Evolutionary conservation across 2,888 invertebrate species (phyloP).

Genomic region (Stegana nigrithorax): DNA sequence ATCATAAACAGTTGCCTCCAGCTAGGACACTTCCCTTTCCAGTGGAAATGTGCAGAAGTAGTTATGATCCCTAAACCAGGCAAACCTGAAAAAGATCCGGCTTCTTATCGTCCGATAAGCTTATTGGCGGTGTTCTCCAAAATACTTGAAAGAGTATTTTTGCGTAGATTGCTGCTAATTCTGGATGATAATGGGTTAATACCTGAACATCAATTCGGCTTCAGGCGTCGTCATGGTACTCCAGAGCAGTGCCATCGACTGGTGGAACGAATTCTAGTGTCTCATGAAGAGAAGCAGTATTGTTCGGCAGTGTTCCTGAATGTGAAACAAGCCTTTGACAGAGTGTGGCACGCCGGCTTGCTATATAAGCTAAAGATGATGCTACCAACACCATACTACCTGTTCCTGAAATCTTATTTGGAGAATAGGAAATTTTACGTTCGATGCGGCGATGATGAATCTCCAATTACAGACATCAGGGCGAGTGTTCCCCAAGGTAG

Average conservation of each 20-base stretch:
- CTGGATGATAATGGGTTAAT: constrained; percentile 19
- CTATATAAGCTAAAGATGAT: background rate
- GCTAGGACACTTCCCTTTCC: constrained; percentile 7
- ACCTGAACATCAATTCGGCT: constrained; percentile 27
- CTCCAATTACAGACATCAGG: no score
- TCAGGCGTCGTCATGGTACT: constrained; percentile 18
- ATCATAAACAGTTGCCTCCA: constrained; percentile 6
- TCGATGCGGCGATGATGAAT: no score
- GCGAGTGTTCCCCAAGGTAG: no score
- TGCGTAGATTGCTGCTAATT: constrained; percentile 14
- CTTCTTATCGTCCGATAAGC: background rate
- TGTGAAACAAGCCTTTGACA: constrained; percentile 11
- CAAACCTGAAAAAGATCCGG: constrained; percentile 5
- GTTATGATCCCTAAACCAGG: background rate
- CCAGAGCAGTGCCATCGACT: constrained; percentile 21
- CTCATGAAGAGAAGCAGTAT: background rate
- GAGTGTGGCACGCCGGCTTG: background rate
- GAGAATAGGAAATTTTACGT: no score
- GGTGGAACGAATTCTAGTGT: background rate
- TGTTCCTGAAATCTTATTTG: background rate
- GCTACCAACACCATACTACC: background rate
- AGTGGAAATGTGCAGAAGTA: constrained; percentile 9
- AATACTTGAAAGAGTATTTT: constrained; percentile 12
- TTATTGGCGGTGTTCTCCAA: background rate
- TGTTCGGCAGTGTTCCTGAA: constrained; percentile 7